Conservation (phyloP, 2,888 invertebrate species). For the Papilio gigon region DNA sequence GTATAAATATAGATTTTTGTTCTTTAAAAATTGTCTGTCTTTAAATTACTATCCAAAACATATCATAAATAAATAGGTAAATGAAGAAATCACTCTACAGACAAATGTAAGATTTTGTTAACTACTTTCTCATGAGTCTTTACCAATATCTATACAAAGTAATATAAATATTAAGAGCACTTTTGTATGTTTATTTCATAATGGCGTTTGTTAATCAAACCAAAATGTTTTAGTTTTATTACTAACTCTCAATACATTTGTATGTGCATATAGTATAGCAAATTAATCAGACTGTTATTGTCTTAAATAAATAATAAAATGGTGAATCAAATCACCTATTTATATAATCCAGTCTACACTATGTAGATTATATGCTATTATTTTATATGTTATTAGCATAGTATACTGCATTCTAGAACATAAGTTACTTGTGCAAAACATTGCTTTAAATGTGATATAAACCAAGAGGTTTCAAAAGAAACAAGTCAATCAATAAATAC, state of each 20-base stretch:
- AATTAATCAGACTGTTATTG: background rate
- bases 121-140: background rate
- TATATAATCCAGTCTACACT: no score
- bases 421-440: no score
- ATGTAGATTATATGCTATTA: no score
- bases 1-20: no score
- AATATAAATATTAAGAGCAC: background rate
- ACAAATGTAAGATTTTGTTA: background rate
- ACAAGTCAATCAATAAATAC: slow-evolving; percentile 45
- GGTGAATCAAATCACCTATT: no score
- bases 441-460: background rate
- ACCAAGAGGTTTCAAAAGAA: slow-evolving; percentile 53
- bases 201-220: background rate
- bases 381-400: no score
- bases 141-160: background rate
- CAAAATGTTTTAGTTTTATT: background rate
- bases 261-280: background rate
- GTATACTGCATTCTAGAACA: no score
- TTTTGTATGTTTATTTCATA: slow-evolving; percentile 5
- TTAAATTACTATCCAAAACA: no score
- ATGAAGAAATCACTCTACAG: background rate
- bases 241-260: background rate
- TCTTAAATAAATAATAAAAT: no score
- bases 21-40: no score
- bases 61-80: no score